A percentile compares a stretch with the other conserved stretches of the same genome.
These are phyloP conservation scores for Lepus europaeus DNA, from an alignment of 2,113 vertebrate genomes.

Conservation along the genomic window DNA sequence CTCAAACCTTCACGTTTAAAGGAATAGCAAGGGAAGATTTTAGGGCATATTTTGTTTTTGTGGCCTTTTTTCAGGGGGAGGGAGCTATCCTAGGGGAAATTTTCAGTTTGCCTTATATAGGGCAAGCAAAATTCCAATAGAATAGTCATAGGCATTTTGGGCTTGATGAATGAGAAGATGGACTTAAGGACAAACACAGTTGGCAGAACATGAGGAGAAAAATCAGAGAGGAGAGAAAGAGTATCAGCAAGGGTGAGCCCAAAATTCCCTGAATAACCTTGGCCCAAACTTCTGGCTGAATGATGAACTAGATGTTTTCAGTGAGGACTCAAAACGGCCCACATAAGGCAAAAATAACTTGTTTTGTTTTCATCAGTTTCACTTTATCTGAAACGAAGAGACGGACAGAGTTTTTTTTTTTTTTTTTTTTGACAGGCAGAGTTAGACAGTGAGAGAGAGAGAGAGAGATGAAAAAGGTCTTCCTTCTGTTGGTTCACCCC, in stretches of 20 bases:
- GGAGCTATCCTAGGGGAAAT: background rate
- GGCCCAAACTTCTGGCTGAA: background rate
- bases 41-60: background rate
- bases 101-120: background rate
- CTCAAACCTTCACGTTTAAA: conserved; percentile 35
- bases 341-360: conserved; percentile 19
- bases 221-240: background rate
- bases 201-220: background rate
- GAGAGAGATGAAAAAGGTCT: background rate
- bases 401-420: too few relatives aligned
- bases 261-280: background rate
- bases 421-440: too few relatives aligned
- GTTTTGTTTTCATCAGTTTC: too few relatives aligned
- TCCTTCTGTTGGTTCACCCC: too few relatives aligned
- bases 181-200: background rate
- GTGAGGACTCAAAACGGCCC: background rate
- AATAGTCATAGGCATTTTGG: background rate
- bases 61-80: conserved; percentile 5
- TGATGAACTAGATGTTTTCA: background rate
- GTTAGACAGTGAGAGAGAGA: background rate
- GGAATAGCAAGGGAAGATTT: background rate
- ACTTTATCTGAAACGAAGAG: too few relatives aligned
- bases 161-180: background rate
- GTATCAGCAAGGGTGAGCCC: background rate
- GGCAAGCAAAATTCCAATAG: background rate